Base-by-base conservation (phyloP, 2,113 vertebrate species). In the Ivindomyrus marchei region DNA sequence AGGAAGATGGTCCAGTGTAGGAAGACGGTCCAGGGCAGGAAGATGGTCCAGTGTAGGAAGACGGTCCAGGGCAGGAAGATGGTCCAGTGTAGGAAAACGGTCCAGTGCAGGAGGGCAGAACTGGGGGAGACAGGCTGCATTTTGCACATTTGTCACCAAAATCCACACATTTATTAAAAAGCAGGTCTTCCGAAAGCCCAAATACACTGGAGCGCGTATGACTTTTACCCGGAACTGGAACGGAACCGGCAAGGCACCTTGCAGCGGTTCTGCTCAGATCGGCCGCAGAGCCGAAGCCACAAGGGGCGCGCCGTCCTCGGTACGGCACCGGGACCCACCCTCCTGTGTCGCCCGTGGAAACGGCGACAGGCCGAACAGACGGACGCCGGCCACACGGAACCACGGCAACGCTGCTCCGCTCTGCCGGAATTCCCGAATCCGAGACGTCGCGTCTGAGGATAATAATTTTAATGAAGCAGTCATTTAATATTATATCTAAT, bases 391-490 rank as follows among this genome's bases (percentile, higher is more conserved):
- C 39, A 3, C 24, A 2, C n/a, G n/a, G 46, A 86, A 47, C 39
- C 4, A 3, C 24, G 45, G 10, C 19, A 49, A 6, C 46, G 13
- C 8, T 13, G 77, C 62, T 39, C 49, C 45, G 46, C 17, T 27
- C 66, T 6, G 84, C 45, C 3, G 36, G 24, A n/a, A 36, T 89
- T 24, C n/a, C 9, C 53, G 13, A 46, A 45, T 85, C 94, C 93
- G 94, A 89, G 93, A 94, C 93, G 95, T 93, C 95, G 94, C 93
- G 94, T 95, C 94, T 93, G 95, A 93, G 95, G 95, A 95, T 95
- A 94, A 93, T 94, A 93, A 95, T 96, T 94, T 93, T 96, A 96
- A 96, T 96, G 94, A 96, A 96, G 94, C 93, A 96, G 93, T 96
- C 94, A 96, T 95, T 95, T 95, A 95, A 95, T 94, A 93, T 93